A percentile compares a stretch with the other conserved stretches of the same genome.
phyloP scores from a whole-genome alignment of 2,888 invertebrate genomes.

The Aphidius colemani region DNA sequence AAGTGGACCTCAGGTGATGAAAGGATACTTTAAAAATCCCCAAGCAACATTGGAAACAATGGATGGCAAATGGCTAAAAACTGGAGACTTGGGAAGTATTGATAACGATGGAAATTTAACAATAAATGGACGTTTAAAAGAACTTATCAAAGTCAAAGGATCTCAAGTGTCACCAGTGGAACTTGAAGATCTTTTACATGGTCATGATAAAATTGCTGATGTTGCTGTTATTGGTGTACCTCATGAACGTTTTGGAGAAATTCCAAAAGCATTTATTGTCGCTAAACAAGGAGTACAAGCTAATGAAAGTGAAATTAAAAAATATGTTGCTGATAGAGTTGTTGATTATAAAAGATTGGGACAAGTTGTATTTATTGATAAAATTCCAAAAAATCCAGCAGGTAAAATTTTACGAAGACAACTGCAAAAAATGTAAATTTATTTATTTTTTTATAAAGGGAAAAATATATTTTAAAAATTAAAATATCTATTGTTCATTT shows the following conservation, averaged over 20 bases:
- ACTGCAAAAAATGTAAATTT: slow-evolving; percentile 54
- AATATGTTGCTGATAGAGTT: slow-evolving; percentile 68
- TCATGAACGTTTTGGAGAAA: slow-evolving; percentile 70
- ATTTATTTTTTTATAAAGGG: no score
- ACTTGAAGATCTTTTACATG: slow-evolving; percentile 72
- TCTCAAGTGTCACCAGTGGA: slow-evolving; percentile 83
- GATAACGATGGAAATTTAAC: slow-evolving; percentile 5
- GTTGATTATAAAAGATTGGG: slow-evolving; percentile 75
- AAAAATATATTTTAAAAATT: no score
- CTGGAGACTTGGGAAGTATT: slow-evolving; percentile 65
- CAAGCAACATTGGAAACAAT: slow-evolving; percentile 74
- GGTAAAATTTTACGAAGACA: slow-evolving; percentile 77
- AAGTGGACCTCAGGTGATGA: slow-evolving; percentile 82
- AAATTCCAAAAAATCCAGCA: slow-evolving; percentile 75
- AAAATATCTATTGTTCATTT: no score
- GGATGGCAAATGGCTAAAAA: slow-evolving; percentile 75
- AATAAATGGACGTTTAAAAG: slow-evolving; percentile 66
- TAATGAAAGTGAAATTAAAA: slow-evolving; percentile 64
- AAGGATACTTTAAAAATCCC: slow-evolving; percentile 76
- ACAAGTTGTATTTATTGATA: slow-evolving; percentile 70
- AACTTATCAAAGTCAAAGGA: slow-evolving; percentile 80
- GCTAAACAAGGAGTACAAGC: slow-evolving; percentile 60
- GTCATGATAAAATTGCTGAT: slow-evolving; percentile 73
- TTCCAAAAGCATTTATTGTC: slow-evolving; percentile 75
- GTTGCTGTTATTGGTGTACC: slow-evolving; percentile 80